phyloP scores from a whole-genome alignment of 2,113 vertebrate species.

The Thomomys bottae region DNA sequence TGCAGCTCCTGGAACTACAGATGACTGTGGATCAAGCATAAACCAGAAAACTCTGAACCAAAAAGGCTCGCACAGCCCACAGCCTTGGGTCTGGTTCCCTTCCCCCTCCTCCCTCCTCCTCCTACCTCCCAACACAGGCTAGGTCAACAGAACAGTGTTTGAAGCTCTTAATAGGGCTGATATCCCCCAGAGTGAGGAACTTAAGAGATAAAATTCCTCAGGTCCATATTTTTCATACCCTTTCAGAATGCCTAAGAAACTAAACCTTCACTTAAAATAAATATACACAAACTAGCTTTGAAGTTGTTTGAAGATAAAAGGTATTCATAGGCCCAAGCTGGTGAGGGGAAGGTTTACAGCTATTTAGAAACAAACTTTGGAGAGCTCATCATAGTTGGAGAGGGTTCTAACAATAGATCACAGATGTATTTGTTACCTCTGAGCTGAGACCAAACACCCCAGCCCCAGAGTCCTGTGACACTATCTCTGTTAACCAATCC shows the following conservation, averaged over 20 bases:
- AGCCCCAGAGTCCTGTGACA: not conserved
- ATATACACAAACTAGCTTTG: constrained; percentile 53
- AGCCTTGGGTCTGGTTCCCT: too few species aligned
- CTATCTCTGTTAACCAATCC: fast-evolving
- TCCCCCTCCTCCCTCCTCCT: too few species aligned
- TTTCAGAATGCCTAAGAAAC: constrained; percentile 41
- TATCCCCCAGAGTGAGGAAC: constrained; percentile 36
- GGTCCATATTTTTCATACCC: not conserved
- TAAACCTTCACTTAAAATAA: constrained; percentile 33
- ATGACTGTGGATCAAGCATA: not conserved
- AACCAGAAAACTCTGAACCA: not conserved
- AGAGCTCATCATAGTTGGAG: not conserved
- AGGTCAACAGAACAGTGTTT: not conserved
- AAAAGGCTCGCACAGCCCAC: not conserved
- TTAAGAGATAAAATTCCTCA: constrained; percentile 44
- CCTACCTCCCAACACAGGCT: too few species aligned
- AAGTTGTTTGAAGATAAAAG: constrained; percentile 65
- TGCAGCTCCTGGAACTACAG: not conserved
- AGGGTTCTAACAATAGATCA: not conserved
- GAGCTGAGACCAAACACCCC: not conserved
- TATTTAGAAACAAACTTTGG: constrained; percentile 11
- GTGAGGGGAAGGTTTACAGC: not conserved
- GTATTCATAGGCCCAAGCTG: not conserved
- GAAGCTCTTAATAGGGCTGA: not conserved
- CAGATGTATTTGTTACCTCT: not conserved